Evolutionary conservation across 2,888 invertebrate genomes (phyloP), one percentile per base, ranked within the genome.

Genomic region (Eugnorisma glareosa): DNA sequence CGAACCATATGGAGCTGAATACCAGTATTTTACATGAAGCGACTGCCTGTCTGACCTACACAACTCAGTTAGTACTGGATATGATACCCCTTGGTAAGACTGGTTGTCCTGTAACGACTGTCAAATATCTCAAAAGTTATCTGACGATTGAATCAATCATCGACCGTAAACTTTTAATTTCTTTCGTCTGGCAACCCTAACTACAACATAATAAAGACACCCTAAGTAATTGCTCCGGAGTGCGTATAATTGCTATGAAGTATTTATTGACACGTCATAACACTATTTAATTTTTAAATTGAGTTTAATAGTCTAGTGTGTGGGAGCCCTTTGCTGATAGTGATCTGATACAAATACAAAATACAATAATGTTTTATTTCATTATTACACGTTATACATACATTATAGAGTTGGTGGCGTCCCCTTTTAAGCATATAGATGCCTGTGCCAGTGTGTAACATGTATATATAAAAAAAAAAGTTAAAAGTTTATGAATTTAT

Each of bases 191-290:
- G 48, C 83, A 85, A 67, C 86, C 88, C 90, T 87, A 73, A 69
- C 40, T 40, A 66, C 43, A 64, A 71, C 73, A 78, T 85, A 90
- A 89, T 89, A 88, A 86, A 81, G 75, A 69, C 68, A 88, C 91
- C 90, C 88, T 87, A 85, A 87, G 83, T 92, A 89, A 92, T 91
- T 88, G 90, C 85, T 91, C 88, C 86, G 86, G 91, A 93, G 89
- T 87, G 92, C 91, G 86, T 92, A 90, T 93, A 94, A 95, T 94
- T 93, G 93, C 88, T 91, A 92, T 90, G 91, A 93, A 94, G 88
- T 90, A 90, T 90, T 92, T 93, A 93, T 94, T 93, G 93, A 93
- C 93, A 92, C 91, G 91, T 93, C 92, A 93, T 92, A 92, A 92
- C 87, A 89, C 85, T 83, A 84, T 91, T 89, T 83, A 83, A 83